Base-by-base conservation (phyloP, 2,888 invertebrate species). In the Strigamia crassipes region DNA sequence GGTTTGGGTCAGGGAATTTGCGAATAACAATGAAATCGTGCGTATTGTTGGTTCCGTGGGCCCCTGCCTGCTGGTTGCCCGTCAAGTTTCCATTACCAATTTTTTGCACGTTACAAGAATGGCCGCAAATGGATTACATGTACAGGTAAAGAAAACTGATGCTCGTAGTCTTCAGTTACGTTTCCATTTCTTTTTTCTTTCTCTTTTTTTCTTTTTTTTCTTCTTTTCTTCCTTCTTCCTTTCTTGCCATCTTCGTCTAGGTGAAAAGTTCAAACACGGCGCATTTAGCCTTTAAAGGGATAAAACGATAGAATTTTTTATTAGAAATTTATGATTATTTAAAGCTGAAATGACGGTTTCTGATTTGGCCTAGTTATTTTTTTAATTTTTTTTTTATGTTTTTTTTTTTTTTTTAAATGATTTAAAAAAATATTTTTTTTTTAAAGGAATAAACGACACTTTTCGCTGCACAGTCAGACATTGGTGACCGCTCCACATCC, bases 1-100 rank as follows among this genome's bases (percentile, higher is more conserved):
- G 61, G 61, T 66, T 66, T 66, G 61, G 61, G 61, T 66, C 61
- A 21, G 61, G 61, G 61, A 10, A 66, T 23, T 66, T 23, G 61
- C 61, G 18, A 66, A 66, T 66, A 66, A 66, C 61, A 21, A 66
- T 66, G 61, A 66, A 66, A 66, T 66, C 61, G 21, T 66, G 61
- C 61, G 9, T 66, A 66, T 66, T 66, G 61, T 66, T 66, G 61
- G 61, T 66, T 23, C 61, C 61, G 6, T 66, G 61, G 61, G 21
- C 61, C 61, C 61, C 61, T 21, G 0, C 21, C 23, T 66, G 61
- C 61, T 66, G 61, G 61, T 66, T 23, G n/a, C 61, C 61, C 61
- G 18, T 66, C 61, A 21, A 66, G 23, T 66, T 66, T 23, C 61
- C 61, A 23, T 66, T 66, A 66, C 61, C 61, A 12, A 23, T 66